A percentile compares a stretch with the other conserved stretches of the same genome.
Evolutionary conservation across 2,113 vertebrate species (phyloP).

Genomic region (Takifugu flavidus): DNA sequence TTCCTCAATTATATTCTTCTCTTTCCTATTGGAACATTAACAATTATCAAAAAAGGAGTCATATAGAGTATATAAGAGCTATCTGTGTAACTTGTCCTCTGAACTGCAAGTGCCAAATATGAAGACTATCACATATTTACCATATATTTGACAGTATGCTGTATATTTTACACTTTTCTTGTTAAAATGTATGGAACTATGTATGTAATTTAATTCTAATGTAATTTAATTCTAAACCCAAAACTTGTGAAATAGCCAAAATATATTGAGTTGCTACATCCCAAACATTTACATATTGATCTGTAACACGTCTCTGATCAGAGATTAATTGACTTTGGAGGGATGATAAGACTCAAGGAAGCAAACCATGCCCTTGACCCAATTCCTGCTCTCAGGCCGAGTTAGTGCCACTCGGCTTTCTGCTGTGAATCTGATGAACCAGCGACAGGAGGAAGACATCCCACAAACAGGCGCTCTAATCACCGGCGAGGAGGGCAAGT

Average conservation of each 20-base stretch:
- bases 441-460: conserved; percentile 17
- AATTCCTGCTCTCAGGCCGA: conserved; percentile 44
- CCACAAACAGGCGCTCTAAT: background rate
- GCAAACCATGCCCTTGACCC: conserved; percentile 57
- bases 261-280: background rate
- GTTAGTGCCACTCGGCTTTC: conserved; percentile 39
- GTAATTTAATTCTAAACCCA: too few species aligned
- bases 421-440: conserved; percentile 47
- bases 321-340: conserved; percentile 45
- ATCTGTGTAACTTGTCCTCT: too few species aligned
- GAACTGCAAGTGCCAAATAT: too few species aligned
- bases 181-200: background rate
- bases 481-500: conserved; percentile 26
- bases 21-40: too few species aligned
- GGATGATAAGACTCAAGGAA: conserved; percentile 47
- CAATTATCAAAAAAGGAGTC: too few species aligned
- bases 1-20: too few species aligned
- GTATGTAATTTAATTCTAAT: too few species aligned
- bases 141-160: too few species aligned
- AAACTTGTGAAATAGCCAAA: background rate
- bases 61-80: too few species aligned
- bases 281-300: conserved; percentile 35
- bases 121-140: too few species aligned
- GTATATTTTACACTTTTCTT: too few species aligned
- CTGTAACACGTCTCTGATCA: conserved; percentile 39